Evolutionary conservation across 92 coral and sea anemone species (phyloP), one percentile per base, ranked within the genome.

Genomic region (Parazoanthus atlanticus): DNA sequence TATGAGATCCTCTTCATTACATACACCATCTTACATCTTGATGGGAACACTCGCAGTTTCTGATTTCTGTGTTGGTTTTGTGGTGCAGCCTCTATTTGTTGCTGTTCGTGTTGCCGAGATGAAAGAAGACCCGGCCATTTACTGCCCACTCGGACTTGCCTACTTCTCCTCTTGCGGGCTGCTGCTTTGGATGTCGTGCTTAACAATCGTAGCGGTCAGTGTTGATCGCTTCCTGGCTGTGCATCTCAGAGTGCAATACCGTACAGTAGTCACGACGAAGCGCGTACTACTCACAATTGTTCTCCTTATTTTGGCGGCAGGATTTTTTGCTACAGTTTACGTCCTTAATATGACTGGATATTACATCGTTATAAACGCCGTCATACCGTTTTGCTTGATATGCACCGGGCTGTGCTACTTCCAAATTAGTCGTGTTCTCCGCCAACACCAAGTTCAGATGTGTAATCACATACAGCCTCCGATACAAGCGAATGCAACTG

Each of bases 81-180:
- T 82, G 21, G 86, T 65, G 54, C 86, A 82, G 76, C 86, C 86
- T 11, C 76, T 82, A 3, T 82, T 82, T 66, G 76, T 82, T 25
- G 86, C 86, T 40, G 86, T 82, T 41, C 86, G 86, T 30, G 21
- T 82, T 28, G 86, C 86, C 32, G 86, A 82, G 58, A 82, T 82
- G 76, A 32, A 65, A 25, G 75, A 32, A n/a, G 21, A 12, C 16
- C 33, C 86, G 26, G 12, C 29, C 30, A 38, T 82, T 40, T 82
- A 82, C 86, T 82, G 86, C 61, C 1, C 86, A 6, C 76, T 82
- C 23, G 86, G 86, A 28, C 73, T 82, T 0, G 86, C 86, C 3
- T 82, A 82, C 56, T 82, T 82, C 75, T 82, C 86, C 25, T 66
- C 86, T 30, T 65, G 76, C 23, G 86, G 86, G 0, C 33, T 82